A percentile compares a stretch with the other conserved stretches of the same genome.
phyloP scores from a whole-genome alignment of 2,888 invertebrate species.

The Microplitis manilae region DNA sequence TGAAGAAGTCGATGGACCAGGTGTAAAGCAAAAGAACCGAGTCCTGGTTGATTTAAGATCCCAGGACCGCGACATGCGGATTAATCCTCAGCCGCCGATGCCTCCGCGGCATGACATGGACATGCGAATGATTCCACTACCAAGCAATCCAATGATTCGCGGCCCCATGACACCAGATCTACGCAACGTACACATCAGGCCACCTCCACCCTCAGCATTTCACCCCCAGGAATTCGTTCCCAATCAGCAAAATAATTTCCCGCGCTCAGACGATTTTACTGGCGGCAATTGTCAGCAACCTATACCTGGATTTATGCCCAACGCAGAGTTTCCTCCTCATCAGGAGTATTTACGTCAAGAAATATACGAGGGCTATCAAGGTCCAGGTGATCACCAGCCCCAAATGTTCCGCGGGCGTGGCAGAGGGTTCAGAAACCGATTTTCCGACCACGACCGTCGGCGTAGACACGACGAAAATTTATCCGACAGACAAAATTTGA shows the following conservation, averaged over 20 bases:
- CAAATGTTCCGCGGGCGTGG: conserved; percentile 57
- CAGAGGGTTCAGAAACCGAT: conserved; percentile 48
- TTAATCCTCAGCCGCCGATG: conserved; percentile 59
- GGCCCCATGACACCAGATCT: conserved; percentile 55
- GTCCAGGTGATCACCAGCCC: conserved; percentile 58
- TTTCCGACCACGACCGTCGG: conserved; percentile 50
- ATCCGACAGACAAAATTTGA: conserved; percentile 49
- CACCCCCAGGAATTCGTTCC: conserved; percentile 56
- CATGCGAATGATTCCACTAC: conserved; percentile 67
- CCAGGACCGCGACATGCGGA: conserved; percentile 66
- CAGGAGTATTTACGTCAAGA: conserved; percentile 55
- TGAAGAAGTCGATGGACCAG: conserved; percentile 75
- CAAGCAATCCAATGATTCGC: conserved; percentile 54
- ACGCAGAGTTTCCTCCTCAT: conserved; percentile 43
- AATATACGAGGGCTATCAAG: conserved; percentile 56
- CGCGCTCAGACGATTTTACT: conserved; percentile 52
- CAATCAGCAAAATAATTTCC: conserved; percentile 56
- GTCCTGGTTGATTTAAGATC: conserved; percentile 65
- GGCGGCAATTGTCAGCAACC: conserved; percentile 51
- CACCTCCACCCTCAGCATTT: conserved; percentile 60
- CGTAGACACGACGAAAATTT: conserved; percentile 59
- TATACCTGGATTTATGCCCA: conserved; percentile 44
- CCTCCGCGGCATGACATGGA: conserved; percentile 71
- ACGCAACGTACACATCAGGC: conserved; percentile 53
- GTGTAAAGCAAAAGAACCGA: conserved; percentile 59